Evolutionary conservation across 2,797 vertebrate genomes (phyloP).

Genomic region (Myotis myotis): DNA sequence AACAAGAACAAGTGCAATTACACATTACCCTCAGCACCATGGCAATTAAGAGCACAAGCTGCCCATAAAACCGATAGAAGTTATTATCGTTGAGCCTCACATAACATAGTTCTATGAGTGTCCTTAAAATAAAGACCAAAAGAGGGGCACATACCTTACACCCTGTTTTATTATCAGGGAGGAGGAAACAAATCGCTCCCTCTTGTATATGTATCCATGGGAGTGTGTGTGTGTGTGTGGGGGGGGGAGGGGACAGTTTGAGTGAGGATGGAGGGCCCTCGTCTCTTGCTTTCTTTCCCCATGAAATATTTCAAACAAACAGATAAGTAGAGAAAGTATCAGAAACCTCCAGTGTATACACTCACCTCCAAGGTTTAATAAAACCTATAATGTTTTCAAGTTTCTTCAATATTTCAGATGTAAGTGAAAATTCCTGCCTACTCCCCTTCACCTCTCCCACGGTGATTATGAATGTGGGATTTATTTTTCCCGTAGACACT

Average conservation of each 20-base stretch:
- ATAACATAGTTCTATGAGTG: not conserved
- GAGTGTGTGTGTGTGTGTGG: too few species aligned
- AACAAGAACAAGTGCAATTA: slow-evolving; percentile 5
- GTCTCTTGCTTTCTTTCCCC: not conserved
- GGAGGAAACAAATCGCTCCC: not conserved
- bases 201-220: not conserved
- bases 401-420: not conserved
- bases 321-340: not conserved
- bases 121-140: not conserved
- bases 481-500: not conserved
- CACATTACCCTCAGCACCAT: not conserved
- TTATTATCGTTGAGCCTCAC: not conserved
- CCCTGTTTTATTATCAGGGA: not conserved
- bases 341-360: not conserved
- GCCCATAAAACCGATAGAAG: not conserved
- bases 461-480: not conserved
- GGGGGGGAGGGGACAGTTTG: not conserved
- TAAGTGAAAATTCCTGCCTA: not conserved
- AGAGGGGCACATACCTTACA: not conserved
- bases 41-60: not conserved
- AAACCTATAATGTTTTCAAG: not conserved
- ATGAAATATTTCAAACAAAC: not conserved
- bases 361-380: not conserved
- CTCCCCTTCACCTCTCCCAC: not conserved
- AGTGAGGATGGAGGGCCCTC: not conserved